Evolutionary conservation across 2,888 invertebrate species (phyloP).

Genomic region (Dioctria rufipes): DNA sequence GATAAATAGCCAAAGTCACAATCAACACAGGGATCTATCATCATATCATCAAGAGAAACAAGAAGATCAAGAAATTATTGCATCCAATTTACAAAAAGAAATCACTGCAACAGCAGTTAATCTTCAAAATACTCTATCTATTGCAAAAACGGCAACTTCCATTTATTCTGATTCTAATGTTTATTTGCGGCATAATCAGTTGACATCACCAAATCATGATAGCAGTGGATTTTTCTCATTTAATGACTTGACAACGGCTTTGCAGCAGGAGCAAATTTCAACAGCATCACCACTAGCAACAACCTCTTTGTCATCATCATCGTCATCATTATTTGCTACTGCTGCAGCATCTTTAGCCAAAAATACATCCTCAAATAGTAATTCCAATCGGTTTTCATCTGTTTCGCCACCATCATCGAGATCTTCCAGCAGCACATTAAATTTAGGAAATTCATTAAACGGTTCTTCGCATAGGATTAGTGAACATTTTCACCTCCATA

Average conservation of each 20-base stretch:
- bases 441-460: constrained; percentile 55
- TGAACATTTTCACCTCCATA: constrained; percentile 49
- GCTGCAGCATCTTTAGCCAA: constrained; percentile 54
- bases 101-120: constrained; percentile 59
- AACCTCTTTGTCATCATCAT: constrained; percentile 62
- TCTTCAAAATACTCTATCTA: constrained; percentile 56
- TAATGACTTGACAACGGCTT: constrained; percentile 60
- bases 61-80: constrained; percentile 32
- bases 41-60: constrained; percentile 59
- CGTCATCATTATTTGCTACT: constrained; percentile 59
- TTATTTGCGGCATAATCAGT: constrained; percentile 38
- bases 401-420: constrained; percentile 56
- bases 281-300: constrained; percentile 59
- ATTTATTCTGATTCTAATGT: constrained; percentile 36
- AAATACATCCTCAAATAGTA: constrained; percentile 54
- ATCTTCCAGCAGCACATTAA: constrained; percentile 56
- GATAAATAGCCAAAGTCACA: constrained; percentile 61
- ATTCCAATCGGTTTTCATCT: constrained; percentile 55
- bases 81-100: constrained; percentile 27
- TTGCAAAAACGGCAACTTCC: constrained; percentile 36
- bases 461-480: constrained; percentile 52
- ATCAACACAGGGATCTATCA: constrained; percentile 60
- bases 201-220: constrained; percentile 56
- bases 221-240: constrained; percentile 59
- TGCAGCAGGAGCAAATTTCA: constrained; percentile 59